Conservation (phyloP, 1,140 invertebrate genomes). For the Drosophila triauraria region DNA sequence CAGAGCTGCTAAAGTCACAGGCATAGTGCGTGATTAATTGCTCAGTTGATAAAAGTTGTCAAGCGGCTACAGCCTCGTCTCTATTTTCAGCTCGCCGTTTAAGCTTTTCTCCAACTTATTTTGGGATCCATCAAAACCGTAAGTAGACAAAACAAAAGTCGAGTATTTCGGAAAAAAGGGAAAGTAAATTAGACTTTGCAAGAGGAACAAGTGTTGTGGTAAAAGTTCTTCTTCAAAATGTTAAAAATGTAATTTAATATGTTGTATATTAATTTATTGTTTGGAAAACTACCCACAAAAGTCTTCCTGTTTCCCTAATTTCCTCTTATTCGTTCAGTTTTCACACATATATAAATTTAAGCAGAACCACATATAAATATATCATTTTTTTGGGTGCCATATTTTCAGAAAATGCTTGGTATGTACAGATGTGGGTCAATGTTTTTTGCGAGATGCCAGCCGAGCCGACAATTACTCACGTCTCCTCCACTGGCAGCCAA, state of each 20-base stretch:
- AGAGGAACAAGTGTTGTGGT: constrained; percentile 5
- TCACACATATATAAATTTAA: too few relatives aligned
- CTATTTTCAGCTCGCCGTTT: not conserved
- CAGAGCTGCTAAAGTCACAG: constrained; percentile 18
- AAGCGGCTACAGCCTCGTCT: constrained; percentile 5
- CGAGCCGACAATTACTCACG: constrained; percentile 42
- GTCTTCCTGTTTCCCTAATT: not conserved
- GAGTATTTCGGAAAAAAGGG: constrained; percentile 34
- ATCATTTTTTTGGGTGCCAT: not conserved
- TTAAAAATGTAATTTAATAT: not conserved
- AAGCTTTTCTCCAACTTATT: constrained; percentile 35
- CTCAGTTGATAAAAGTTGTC: constrained; percentile 51
- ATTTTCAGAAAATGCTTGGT: constrained; percentile 36
- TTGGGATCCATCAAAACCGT: constrained; percentile 37
- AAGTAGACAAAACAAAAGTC: constrained; percentile 28
- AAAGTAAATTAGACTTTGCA: constrained; percentile 40
- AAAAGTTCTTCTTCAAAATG: not conserved
- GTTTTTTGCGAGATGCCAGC: constrained; percentile 34
- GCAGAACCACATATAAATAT: not conserved
- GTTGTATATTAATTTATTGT: not conserved
- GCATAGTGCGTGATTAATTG: constrained; percentile 67
- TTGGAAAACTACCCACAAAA: not conserved
- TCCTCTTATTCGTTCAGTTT: too few relatives aligned
- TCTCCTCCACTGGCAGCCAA: constrained; percentile 15
- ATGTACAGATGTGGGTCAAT: constrained; percentile 59